Base-by-base conservation (phyloP, 2,797 vertebrate species). In the Liparis tanakae region DNA sequence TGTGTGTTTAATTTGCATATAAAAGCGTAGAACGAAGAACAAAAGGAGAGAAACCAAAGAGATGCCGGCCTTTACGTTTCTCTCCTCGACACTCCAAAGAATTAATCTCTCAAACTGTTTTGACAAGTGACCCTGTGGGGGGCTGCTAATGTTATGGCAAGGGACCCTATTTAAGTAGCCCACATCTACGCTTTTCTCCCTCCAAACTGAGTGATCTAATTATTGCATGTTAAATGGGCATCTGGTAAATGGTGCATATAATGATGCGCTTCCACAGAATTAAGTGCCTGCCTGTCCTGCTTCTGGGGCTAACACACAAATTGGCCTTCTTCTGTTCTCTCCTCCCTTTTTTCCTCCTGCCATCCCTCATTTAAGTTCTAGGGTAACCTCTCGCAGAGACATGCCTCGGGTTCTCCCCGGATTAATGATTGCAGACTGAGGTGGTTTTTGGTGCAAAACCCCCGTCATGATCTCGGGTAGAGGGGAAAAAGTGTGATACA, bases 161-260 rank as follows among this genome's bases (percentile, higher is more conserved):
- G 89, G 89, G 91, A 91, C 84, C 88, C 88, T 87, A 85, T 93
- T 94, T 93, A 92, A 92, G 87, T 88, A 89, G 88, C 79, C 87
- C 81, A 87, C 70, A 50, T 91, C 85, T 83, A 80, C 10, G 70
- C 78, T 74, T 80, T 84, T 84, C 62, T 43, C 50, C 67, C 89
- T 81, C 87, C 85, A 83, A 92, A 91, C 83, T 91, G 93, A 90
- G 91, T 92, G 93, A 94, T 95, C 94, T 95, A 95, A 95, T 95
- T 95, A 95, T 94, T 95, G 94, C 94, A 94, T 95, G 94, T 95
- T 95, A 95, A 95, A 95, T 95, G 93, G 93, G 94, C 94, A 94
- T 94, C 94, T 94, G 94, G 93, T 94, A 95, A 95, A 95, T 95
- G 94, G 93, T 91, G 93, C 94, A 91, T 94, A 94, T 94, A 95